Evolutionary conservation across 1,140 invertebrate species (phyloP), one percentile per base, ranked within the genome.

Genomic region (Drosophila seguyi): DNA sequence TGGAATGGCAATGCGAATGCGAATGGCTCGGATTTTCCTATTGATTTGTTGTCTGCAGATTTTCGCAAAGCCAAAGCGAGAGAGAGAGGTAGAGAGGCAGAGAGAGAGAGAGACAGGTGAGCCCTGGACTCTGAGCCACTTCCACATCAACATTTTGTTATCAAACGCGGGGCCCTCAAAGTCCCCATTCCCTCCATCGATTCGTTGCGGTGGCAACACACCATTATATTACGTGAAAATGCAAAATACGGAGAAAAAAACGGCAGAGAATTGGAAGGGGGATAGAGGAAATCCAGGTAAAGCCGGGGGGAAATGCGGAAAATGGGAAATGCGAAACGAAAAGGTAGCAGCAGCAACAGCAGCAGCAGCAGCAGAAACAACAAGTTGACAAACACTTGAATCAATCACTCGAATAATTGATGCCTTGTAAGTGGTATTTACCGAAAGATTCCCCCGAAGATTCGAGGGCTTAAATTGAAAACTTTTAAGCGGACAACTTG

Each of bases 161-260:
- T 68, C 65, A 56, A 61, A 38, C 65, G 41, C 65, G 41, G 27
- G 71, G 27, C 27, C 29, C 47, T 38, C 38, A 27, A 38, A 14
- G 66, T 65, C 44, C 47, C 55, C 50, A n/a, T 36, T 41, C 27
- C 48, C 11, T 36, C 56, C 58, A 57, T 42, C 72, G 78, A 82
- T 84, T 74, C 80, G 84, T 87, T 84, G 73, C 68, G 80, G 58
- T 90, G 77, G 77, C 81, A 88, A 90, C 85, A 65, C 72, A 39
- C 66, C 80, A 65, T 61, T 47, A 61, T 44, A 78, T 84, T 87
- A 73, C 84, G 57, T 88, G 72, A 53, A 56, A 62, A 80, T 57
- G 58, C 71, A 74, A 56, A 75, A 65, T 44, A 52, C 45, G 14
- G 34, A 25, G 6, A 45, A 41, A 48, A 61, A 63, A 45, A 34